Evolutionary conservation across 2,888 invertebrate species (phyloP).

Genomic region (Heliconius sara): DNA sequence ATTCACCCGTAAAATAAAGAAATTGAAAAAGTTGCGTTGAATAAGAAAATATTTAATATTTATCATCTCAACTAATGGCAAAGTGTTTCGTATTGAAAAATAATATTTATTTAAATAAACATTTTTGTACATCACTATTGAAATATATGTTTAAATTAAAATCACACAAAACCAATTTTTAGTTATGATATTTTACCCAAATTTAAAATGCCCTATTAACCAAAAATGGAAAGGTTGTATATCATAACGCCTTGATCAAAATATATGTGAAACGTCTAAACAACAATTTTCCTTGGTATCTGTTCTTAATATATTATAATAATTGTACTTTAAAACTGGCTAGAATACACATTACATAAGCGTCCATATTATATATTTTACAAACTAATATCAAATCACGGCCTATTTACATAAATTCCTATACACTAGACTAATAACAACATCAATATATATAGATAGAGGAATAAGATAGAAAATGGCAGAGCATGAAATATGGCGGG

Average conservation of each 20-base stretch:
- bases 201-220: background rate
- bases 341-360: conserved; percentile 40
- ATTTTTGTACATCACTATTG: background rate
- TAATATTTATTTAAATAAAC: background rate
- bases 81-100: background rate
- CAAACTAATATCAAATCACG: conserved; percentile 32
- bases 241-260: conserved; percentile 3
- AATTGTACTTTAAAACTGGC: conserved; percentile 42
- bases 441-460: conserved; percentile 21
- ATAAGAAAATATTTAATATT: background rate
- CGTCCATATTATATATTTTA: conserved; percentile 36
- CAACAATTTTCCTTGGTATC: background rate
- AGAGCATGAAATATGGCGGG: background rate
- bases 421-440: conserved; percentile 29
- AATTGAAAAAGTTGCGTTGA: background rate
- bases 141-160: background rate
- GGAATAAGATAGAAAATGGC: conserved; percentile 1
- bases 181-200: background rate
- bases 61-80: conserved; percentile 13
- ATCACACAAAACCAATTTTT: background rate
- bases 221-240: background rate
- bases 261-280: background rate
- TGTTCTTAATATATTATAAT: conserved; percentile 16
- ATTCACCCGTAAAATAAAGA: conserved; percentile 9
- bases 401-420: conserved; percentile 32